Evolutionary conservation across 2,888 invertebrate species (phyloP).

Genomic region (Tipula confusa): DNA sequence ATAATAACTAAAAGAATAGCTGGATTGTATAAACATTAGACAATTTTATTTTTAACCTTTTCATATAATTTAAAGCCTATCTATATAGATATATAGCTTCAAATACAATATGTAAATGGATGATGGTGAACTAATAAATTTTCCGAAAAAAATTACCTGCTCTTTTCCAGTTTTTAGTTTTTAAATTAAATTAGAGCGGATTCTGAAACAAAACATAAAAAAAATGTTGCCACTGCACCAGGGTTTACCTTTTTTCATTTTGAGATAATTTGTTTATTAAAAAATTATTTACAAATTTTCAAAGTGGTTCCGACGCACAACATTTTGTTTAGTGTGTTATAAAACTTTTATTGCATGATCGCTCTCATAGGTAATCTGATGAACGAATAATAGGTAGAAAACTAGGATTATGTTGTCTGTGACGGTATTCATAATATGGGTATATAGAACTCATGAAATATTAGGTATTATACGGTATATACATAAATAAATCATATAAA

Average conservation of each 20-base stretch:
- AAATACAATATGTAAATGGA: background rate
- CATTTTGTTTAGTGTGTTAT: background rate
- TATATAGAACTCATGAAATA: background rate
- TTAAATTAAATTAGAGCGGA: background rate
- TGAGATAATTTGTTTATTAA: background rate
- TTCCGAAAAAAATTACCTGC: background rate
- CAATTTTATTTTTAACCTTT: background rate
- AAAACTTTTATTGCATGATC: conserved; percentile 1
- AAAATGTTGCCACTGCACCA: background rate
- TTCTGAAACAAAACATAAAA: background rate
- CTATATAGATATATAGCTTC: background rate
- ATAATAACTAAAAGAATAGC: background rate
- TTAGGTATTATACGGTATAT: no score
- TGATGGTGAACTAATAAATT: background rate
- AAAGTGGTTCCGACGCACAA: background rate
- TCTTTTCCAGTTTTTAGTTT: background rate
- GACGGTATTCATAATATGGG: background rate
- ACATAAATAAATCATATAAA: no score
- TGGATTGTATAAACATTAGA: background rate
- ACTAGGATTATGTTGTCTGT: background rate
- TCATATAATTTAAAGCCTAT: background rate
- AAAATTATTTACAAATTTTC: background rate
- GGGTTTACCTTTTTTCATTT: background rate
- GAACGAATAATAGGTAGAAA: background rate
- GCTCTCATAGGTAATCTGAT: background rate